phyloP scores from a whole-genome alignment of 2,797 vertebrate genomes.

The Gymnothorax reevesii region DNA sequence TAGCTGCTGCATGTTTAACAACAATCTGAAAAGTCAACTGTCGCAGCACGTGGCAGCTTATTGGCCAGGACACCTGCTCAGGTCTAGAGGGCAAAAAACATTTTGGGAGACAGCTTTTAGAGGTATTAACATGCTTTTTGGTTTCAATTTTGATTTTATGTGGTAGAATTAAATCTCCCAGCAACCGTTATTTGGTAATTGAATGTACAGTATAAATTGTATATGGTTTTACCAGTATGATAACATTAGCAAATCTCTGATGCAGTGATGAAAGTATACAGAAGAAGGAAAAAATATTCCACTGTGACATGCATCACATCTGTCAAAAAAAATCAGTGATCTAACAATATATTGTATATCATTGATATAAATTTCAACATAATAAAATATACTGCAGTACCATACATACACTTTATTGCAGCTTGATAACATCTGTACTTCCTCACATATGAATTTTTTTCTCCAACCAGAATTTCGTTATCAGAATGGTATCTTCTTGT shows the following conservation, averaged over 20 bases:
- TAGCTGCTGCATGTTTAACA: neutral
- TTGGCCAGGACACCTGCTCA: neutral
- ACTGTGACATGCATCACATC: neutral
- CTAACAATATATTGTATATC: neutral
- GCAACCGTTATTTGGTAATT: neutral
- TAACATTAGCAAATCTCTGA: conserved; percentile 16
- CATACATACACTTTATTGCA: conserved; percentile 24
- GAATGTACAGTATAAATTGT: neutral
- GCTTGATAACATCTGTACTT: conserved; percentile 7
- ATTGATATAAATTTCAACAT: neutral
- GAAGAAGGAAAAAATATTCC: conserved; percentile 3
- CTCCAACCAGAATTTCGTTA: neutral
- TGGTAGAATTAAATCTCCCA: conserved; percentile 19
- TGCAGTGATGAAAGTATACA: conserved; percentile 10
- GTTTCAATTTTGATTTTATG: neutral
- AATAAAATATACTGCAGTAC: conserved; percentile 18
- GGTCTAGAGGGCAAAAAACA: neutral
- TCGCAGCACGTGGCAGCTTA: neutral
- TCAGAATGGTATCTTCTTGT: neutral
- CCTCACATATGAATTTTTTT: conserved; percentile 16
- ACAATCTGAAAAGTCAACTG: neutral
- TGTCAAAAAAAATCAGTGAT: neutral
- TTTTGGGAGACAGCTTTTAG: neutral
- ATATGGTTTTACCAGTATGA: neutral
- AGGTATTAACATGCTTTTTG: neutral